Evolutionary conservation across 2,888 invertebrate genomes (phyloP).

Genomic region (Aleiodes testaceus): DNA sequence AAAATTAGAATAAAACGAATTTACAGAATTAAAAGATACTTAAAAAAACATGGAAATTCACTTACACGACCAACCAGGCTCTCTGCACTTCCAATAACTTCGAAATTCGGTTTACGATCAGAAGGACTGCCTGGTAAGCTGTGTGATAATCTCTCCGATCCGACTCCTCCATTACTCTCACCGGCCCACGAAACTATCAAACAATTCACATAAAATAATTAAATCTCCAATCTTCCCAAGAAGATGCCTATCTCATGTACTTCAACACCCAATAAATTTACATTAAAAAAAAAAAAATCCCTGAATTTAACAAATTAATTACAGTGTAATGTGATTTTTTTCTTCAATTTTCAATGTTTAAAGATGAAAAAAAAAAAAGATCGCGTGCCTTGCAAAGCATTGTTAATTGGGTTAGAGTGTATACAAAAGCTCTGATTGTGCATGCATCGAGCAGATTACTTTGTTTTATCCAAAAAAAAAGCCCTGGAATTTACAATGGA

Average conservation of each 20-base stretch:
- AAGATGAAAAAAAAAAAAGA: slow-evolving; percentile 6
- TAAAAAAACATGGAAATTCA: slow-evolving; percentile 41
- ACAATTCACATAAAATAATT: slow-evolving; percentile 26
- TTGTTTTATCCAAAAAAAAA: background rate
- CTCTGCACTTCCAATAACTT: slow-evolving; percentile 94
- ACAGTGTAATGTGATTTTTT: slow-evolving; percentile 18
- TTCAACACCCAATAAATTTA: background rate
- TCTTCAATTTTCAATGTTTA: background rate
- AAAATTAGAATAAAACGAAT: background rate
- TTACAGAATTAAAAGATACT: no score
- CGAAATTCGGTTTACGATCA: slow-evolving; percentile 80
- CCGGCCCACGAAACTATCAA: slow-evolving; percentile 72
- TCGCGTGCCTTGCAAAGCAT: slow-evolving; percentile 42
- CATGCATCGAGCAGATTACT: slow-evolving; percentile 58
- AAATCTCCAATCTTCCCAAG: background rate
- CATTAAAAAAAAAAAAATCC: slow-evolving; percentile 8
- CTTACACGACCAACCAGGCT: slow-evolving; percentile 94
- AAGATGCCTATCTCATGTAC: slow-evolving; percentile 31
- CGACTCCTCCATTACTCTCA: slow-evolving; percentile 77
- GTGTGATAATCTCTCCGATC: slow-evolving; percentile 78
- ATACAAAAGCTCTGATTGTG: slow-evolving; percentile 50
- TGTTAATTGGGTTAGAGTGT: slow-evolving; percentile 38
- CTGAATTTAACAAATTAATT: slow-evolving; percentile 1
- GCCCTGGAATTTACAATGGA: background rate
- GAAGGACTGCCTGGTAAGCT: slow-evolving; percentile 83